Base-by-base conservation (phyloP, 2,113 vertebrate genomes). In the Gopherus flavomarginatus region DNA sequence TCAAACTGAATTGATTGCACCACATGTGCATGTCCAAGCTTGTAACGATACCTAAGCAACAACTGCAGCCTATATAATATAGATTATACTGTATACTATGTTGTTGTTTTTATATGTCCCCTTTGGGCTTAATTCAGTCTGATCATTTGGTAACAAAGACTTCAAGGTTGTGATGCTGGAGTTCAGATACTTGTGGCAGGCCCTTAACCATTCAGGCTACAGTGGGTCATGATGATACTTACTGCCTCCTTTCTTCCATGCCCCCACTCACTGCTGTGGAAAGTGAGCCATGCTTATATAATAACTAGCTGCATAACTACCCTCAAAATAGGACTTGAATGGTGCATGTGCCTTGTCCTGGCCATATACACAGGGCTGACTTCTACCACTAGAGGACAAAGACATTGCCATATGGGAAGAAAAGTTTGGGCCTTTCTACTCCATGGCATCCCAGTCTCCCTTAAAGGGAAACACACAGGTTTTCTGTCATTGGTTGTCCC, bases 1-100 rank as follows among this genome's bases (percentile, higher is more conserved):
- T 56, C 57, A 22, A 35, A 31, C 21, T 38, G 9, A 69, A 59
- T 8, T 56, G 38, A 75, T 65, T 42, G 3, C 31, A 62, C 31
- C 16, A 35, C 14, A 8, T 3, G 19, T 3, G 19, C 13, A 44
- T 35, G 8, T 80, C 8, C 65, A n/a, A 3, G 62, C 13, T 2
- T 8, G 1, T 2, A 2, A 47, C 7, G 5, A 2, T 77, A 29
- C 47, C 1, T 2, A 77, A 12, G 8, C 5, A 4, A 16, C 2
- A 5, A 26, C 1, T 83, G 10, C 27, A 85, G 52, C 11, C 31
- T 75, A 8, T 8, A 1, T 38, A 50, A 22, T 24, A 27, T 24
- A 1, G 21, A 8, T 81, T 62, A 35, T 21, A 14, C 53, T 54
- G 52, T 62, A 47, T 65, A 49, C 49, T 7, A 21, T 1, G 4